Evolutionary conservation across 2,113 vertebrate species (phyloP).

Genomic region (Thomomys bottae): DNA sequence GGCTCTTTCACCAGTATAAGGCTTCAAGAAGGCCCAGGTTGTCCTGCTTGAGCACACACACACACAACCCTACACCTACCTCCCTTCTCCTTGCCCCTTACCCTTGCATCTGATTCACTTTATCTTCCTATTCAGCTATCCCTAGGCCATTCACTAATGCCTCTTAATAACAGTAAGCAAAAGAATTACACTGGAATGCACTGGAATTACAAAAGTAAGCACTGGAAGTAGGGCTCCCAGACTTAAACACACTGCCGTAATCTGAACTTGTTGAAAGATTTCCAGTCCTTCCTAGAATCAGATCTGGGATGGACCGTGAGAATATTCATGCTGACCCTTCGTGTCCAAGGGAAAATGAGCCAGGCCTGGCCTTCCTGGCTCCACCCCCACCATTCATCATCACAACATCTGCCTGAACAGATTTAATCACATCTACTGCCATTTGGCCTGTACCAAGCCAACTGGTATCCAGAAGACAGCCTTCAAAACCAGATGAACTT

Average conservation of each 20-base stretch:
- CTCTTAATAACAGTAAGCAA: background rate
- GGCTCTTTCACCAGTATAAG: no score
- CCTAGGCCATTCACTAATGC: background rate
- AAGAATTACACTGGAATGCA: no score
- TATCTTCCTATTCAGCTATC: no score
- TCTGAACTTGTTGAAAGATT: background rate
- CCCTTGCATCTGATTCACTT: no score
- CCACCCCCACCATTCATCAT: background rate
- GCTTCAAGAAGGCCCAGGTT: background rate
- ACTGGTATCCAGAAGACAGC: background rate
- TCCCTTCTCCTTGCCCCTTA: background rate
- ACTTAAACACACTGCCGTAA: no score
- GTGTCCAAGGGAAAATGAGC: background rate
- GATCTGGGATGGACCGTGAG: background rate
- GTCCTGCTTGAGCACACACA: background rate
- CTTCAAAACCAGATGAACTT: background rate
- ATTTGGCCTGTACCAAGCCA: background rate
- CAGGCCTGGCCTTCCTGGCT: background rate
- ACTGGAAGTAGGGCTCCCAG: no score
- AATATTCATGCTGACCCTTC: background rate
- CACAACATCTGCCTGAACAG: background rate
- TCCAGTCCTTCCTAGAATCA: background rate
- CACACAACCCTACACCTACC: fast-evolving
- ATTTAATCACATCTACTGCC: background rate
- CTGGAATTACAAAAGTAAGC: no score